These are phyloP conservation scores for Squalus acanthias DNA, from an alignment of 2,797 vertebrate genomes.

Conservation along the genomic window DNA sequence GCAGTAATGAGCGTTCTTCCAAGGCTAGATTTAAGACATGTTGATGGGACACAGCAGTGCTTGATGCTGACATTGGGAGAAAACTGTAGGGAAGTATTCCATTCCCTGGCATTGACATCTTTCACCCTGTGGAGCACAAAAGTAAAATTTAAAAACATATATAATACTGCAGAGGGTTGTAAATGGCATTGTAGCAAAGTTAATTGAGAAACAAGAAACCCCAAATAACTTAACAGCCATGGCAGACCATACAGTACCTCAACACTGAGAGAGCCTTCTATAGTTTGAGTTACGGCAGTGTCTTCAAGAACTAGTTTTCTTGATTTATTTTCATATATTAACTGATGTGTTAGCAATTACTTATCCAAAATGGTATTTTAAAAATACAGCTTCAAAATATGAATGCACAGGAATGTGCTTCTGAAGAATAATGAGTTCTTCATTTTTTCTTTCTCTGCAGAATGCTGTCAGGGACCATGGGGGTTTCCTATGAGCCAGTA, in stretches of 20 bases:
- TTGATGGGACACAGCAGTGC: background rate
- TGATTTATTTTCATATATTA: background rate
- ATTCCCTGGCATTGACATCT: background rate
- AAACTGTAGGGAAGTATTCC: background rate
- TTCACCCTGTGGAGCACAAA: background rate
- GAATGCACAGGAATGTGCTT: background rate
- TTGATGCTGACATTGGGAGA: background rate
- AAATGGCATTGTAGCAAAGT: background rate
- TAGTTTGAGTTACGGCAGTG: background rate
- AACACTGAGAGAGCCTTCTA: background rate
- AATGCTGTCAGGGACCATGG: slow-evolving; percentile 49
- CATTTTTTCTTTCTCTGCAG: slow-evolving; percentile 49
- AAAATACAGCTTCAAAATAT: background rate
- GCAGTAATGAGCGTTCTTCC: background rate
- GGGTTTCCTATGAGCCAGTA: slow-evolving; percentile 68
- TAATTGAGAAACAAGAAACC: background rate
- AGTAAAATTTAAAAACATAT: background rate
- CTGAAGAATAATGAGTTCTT: slow-evolving; percentile 12
- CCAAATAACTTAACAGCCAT: background rate
- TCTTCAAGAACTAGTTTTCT: background rate
- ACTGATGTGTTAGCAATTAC: background rate
- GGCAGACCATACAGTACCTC: background rate
- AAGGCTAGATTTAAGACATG: background rate
- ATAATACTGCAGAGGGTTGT: background rate
- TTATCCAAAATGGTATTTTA: background rate